Base-by-base conservation (phyloP, 2,113 vertebrate genomes). In the Hypocryptadius cinnamomeus region DNA sequence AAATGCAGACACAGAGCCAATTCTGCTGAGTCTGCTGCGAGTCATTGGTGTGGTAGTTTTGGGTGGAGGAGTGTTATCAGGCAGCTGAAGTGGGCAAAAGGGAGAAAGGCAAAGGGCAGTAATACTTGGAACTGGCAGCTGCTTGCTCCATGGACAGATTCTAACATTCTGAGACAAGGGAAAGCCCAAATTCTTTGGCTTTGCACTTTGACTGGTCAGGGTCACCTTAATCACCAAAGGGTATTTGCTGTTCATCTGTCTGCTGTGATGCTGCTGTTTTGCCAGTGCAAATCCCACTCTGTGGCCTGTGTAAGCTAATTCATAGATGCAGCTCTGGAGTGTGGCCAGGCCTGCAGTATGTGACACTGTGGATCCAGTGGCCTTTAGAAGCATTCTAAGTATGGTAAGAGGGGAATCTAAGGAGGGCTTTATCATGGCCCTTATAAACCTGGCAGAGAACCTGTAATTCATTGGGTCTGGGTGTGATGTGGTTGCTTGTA, bases 161-260 rank as follows among this genome's bases (percentile, higher is more conserved):
- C 22, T 73, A 69, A 33, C 12, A 61, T 35, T 16, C 35, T 47
- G 15, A 74, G 28, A 30, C 0, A 3, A 66, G 18, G 0, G 3
- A 71, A 74, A 71, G 10, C 48, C 28, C 14, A 9, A 2, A 60
- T 79, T 76, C 57, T 79, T 76, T 65, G 39, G 13, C 54, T 64
- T 45, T 39, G 11, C 16, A 6, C 20, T 84, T 63, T 1, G 5
- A 10, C 39, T 84, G 42, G 9, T 44, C 10, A 11, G 6, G 10
- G 24, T 63, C 4, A 9, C 4, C 11, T 68, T 74, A 59, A 15
- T 59, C 13, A 28, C 44, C 44, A 13, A 47, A 57, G 61, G 22
- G 10, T 5, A 0, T 44, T 37, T 72, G 37, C 33, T 76, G n/a
- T 10, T 3, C 5, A 4, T 40, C 9, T 74, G 0, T 85, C 45